These are phyloP conservation scores for Malurus cyaneus DNA, from an alignment of 2,113 vertebrate species.

Conservation along the genomic window DNA sequence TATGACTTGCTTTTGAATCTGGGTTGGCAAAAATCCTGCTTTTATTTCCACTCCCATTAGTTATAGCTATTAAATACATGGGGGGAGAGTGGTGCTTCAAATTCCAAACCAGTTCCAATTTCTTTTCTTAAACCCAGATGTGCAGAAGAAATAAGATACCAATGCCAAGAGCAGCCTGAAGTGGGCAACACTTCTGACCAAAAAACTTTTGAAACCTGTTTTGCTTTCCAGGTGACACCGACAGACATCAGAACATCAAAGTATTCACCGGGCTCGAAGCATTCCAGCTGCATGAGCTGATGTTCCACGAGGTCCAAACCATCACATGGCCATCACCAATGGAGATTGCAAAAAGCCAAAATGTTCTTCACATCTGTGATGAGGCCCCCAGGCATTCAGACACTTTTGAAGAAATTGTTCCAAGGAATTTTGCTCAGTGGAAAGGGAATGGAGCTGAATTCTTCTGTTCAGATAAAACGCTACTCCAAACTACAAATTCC, in stretches of 20 bases:
- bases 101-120: neutral
- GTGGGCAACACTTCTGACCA: neutral
- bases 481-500: neutral
- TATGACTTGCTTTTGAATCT: neutral
- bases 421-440: neutral
- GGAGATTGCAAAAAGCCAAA: neutral
- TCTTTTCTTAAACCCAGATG: neutral
- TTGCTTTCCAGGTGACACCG: neutral
- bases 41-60: neutral
- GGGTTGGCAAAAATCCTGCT: neutral
- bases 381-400: fast-evolving
- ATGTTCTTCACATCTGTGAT: fast-evolving
- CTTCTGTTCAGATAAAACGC: neutral
- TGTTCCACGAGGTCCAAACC: neutral
- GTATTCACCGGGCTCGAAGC: neutral
- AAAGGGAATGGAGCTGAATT: neutral
- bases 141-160: neutral
- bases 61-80: neutral
- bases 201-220: neutral
- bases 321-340: fast-evolving
- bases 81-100: neutral
- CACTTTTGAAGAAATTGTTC: fast-evolving
- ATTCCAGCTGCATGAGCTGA: neutral
- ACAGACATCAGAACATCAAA: fast-evolving
- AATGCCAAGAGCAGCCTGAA: fast-evolving